Conservation (phyloP, 2,113 vertebrate species). For the Genyomyrus donnyi region DNA sequence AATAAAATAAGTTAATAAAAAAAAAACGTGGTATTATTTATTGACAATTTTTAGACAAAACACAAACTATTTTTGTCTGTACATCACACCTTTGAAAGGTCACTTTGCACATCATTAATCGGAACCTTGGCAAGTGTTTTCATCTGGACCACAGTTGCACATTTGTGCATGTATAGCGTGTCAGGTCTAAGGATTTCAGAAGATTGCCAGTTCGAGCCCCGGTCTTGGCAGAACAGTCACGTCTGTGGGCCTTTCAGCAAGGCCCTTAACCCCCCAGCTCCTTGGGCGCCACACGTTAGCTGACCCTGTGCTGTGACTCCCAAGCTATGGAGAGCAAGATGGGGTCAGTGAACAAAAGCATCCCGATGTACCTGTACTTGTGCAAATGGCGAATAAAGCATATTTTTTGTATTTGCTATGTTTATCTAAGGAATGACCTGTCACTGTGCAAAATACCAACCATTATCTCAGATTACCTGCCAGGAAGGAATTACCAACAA, state of each 20-base stretch:
- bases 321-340: neutral
- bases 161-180: neutral
- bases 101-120: neutral
- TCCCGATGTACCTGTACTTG: neutral
- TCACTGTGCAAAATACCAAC: neutral
- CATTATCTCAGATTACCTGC: neutral
- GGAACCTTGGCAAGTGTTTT: neutral
- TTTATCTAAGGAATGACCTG: neutral
- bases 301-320: neutral
- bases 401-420: neutral
- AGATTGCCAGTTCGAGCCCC: neutral
- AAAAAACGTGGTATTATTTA: neutral
- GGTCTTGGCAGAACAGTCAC: neutral
- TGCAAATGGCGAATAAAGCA: neutral
- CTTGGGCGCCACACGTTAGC: neutral
- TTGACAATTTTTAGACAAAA: neutral
- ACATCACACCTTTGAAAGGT: neutral
- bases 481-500: neutral
- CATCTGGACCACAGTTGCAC: neutral
- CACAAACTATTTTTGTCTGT: neutral
- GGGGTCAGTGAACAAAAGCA: neutral
- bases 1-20: neutral
- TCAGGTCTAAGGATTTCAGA: neutral
- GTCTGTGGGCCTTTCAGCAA: neutral
- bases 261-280: neutral